Conservation (phyloP, 2,888 invertebrate species). For the Aporophyla lueneburgensis region DNA sequence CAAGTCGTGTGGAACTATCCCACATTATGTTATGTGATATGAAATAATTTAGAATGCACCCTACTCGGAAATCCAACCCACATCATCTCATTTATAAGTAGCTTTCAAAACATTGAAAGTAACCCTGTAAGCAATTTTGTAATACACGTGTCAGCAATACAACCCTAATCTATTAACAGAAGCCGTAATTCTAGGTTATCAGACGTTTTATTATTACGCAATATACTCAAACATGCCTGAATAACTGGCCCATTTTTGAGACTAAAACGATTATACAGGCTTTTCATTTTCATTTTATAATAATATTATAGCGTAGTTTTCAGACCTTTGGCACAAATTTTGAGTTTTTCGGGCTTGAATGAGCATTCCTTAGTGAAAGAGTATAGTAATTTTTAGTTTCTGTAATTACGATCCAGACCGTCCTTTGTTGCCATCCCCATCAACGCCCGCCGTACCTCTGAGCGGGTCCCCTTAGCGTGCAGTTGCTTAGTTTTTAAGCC, state of each 20-base stretch:
- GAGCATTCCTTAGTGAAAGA: background rate
- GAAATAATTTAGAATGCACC: background rate
- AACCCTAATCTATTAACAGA: background rate
- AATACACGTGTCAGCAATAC: background rate
- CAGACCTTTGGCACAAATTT: constrained; percentile 2
- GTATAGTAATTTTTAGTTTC: background rate
- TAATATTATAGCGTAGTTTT: constrained; percentile 10
- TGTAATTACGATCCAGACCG: background rate
- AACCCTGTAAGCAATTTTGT: background rate
- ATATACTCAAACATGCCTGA: constrained; percentile 20
- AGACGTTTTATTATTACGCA: constrained; percentile 12
- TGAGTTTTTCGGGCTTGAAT: background rate
- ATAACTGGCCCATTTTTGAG: constrained; percentile 21
- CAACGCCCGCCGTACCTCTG: too few species aligned
- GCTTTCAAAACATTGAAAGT: constrained; percentile 2
- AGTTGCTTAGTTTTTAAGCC: too few species aligned
- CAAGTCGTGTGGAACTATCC: too few species aligned
- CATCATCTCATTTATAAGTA: background rate
- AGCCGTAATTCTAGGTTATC: background rate
- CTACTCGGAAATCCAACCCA: background rate
- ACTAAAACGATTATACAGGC: constrained; percentile 4
- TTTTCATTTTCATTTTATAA: constrained; percentile 19
- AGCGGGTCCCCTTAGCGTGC: too few species aligned
- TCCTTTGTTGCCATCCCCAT: too few species aligned
- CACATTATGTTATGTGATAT: too few species aligned